Evolutionary conservation across 2,113 vertebrate species (phyloP).

Genomic region (Heterocephalus glaber): DNA sequence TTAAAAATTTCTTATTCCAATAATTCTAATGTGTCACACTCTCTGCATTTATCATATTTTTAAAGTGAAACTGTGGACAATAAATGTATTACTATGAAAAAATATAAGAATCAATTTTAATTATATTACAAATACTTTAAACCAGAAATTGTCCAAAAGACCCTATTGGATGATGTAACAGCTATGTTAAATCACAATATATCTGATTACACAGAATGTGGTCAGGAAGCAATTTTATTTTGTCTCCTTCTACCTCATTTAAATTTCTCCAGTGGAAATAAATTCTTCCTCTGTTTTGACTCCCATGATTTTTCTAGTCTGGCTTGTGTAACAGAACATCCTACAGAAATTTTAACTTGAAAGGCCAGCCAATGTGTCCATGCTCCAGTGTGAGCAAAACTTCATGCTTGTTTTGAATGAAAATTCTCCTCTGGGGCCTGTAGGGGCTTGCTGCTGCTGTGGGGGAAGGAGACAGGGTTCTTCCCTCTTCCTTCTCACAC

Average conservation of each 20-base stretch:
- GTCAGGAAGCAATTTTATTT: not conserved
- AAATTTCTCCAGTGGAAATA: not conserved
- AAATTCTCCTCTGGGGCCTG: not conserved
- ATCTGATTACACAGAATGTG: not conserved
- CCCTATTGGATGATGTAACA: not conserved
- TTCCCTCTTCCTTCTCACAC: not conserved
- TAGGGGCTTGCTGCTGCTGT: not conserved
- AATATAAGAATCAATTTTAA: not conserved
- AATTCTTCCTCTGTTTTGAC: not conserved
- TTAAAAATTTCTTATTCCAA: not conserved
- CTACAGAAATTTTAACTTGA: not conserved
- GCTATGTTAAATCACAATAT: not conserved
- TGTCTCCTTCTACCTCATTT: not conserved
- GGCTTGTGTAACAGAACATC: not conserved
- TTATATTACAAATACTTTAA: not conserved
- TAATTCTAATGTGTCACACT: not conserved
- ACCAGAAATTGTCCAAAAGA: not conserved
- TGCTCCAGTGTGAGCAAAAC: not conserved
- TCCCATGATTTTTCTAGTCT: not conserved
- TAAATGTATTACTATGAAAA: not conserved
- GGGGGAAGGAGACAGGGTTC: fast-evolving
- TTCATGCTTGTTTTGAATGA: not conserved
- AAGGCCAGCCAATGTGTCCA: not conserved
- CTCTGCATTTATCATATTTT: not conserved
- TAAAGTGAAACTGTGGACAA: not conserved